Percentiles rank a stretch among this genome's conserved stretches.
Evolutionary conservation across 2,888 invertebrate genomes (phyloP).

Genomic region (Acanthoscelides obtectus): DNA sequence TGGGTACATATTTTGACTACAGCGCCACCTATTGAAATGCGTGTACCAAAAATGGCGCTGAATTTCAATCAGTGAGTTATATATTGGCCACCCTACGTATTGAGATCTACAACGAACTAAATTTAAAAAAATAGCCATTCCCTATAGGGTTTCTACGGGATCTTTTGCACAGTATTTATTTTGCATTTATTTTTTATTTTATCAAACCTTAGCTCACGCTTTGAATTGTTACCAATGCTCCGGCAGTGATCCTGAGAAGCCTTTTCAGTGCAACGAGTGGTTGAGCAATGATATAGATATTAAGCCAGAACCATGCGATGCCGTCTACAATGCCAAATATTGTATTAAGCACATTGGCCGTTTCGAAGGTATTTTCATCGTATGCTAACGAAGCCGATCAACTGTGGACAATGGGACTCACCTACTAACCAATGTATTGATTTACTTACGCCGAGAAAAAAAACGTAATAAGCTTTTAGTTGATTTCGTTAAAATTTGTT

Average conservation of each 20-base stretch:
- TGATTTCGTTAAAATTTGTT: no score
- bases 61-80: not conserved
- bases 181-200: constrained; percentile 2
- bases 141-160: not conserved
- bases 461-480: no score
- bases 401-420: not conserved
- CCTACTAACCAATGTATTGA: no score
- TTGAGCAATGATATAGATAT: constrained; percentile 60
- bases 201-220: constrained; percentile 13
- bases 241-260: constrained; percentile 70
- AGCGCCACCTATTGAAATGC: no score
- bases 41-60: no score
- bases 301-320: constrained; percentile 65
- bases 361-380: constrained; percentile 65
- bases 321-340: constrained; percentile 78
- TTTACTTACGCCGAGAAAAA: no score
- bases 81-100: no score
- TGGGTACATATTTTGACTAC: no score
- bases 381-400: not conserved
- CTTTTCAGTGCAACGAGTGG: constrained; percentile 82
- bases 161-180: not conserved
- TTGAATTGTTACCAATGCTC: constrained; percentile 85
- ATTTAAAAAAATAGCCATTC: no score
- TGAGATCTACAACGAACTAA: no score
- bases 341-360: constrained; percentile 93